Evolutionary conservation across 2,888 invertebrate genomes (phyloP).

Genomic region (Fragum sueziense): DNA sequence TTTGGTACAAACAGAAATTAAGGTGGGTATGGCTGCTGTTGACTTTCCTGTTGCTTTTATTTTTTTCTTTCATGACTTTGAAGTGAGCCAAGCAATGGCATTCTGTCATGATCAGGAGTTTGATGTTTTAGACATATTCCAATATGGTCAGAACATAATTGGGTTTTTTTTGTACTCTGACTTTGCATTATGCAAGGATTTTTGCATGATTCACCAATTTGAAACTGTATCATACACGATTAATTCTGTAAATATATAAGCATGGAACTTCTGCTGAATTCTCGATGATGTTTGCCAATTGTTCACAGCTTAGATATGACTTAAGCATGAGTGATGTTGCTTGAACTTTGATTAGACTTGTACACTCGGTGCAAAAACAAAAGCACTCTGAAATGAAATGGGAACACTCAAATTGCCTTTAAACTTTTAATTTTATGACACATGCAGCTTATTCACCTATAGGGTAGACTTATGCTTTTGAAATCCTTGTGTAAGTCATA

Average conservation of each 20-base stretch:
- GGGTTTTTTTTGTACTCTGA: slow-evolving; percentile 7
- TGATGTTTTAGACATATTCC: slow-evolving; percentile 5
- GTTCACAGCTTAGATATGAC: too few relatives aligned
- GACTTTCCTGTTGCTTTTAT: slow-evolving; percentile 9
- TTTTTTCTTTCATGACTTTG: background rate
- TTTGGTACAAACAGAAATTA: background rate
- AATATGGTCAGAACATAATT: slow-evolving; percentile 7
- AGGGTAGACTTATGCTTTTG: too few relatives aligned
- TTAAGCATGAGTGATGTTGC: too few relatives aligned
- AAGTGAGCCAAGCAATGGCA: background rate
- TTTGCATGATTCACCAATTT: background rate
- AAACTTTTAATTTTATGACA: too few relatives aligned
- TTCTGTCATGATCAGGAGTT: background rate
- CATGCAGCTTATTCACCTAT: too few relatives aligned
- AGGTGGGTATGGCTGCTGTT: slow-evolving; percentile 5
- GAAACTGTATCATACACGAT: background rate
- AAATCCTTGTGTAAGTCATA: too few relatives aligned
- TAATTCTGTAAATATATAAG: background rate
- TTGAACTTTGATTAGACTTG: too few relatives aligned
- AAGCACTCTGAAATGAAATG: too few relatives aligned
- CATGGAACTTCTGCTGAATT: too few relatives aligned
- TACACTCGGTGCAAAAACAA: too few relatives aligned
- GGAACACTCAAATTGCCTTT: too few relatives aligned
- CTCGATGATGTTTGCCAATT: too few relatives aligned
- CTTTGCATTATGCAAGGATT: background rate